Conservation (phyloP, 2,888 invertebrate genomes). For the Pseudanteris insignis region DNA sequence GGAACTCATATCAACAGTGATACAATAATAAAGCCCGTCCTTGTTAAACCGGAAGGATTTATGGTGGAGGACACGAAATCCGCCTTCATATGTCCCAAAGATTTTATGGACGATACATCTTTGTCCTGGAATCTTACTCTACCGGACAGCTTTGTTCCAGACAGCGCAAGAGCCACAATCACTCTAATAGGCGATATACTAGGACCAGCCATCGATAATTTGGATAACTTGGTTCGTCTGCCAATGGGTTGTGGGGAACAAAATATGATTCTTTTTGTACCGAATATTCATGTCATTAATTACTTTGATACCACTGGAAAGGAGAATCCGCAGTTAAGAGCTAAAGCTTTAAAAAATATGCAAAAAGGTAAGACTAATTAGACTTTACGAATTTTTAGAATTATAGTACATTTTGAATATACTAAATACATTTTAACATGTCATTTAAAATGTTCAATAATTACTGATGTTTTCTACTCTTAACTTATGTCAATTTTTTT, state of each 20-base stretch:
- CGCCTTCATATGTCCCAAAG: conserved; percentile 74
- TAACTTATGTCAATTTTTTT: too few species aligned
- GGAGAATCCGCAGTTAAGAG: conserved; percentile 69
- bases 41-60: conserved; percentile 78
- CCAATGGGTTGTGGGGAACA: conserved; percentile 86
- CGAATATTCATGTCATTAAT: conserved; percentile 75
- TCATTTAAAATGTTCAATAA: too few species aligned
- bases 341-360: conserved; percentile 69
- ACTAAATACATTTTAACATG: too few species aligned
- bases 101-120: conserved; percentile 62
- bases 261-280: conserved; percentile 80
- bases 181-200: conserved; percentile 74
- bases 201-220: conserved; percentile 74
- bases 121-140: conserved; percentile 67
- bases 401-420: background rate
- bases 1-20: too few species aligned
- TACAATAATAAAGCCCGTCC: conserved; percentile 72
- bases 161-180: conserved; percentile 73
- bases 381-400: too few species aligned
- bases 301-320: conserved; percentile 70
- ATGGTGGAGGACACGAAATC: conserved; percentile 74
- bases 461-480: too few species aligned
- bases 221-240: conserved; percentile 74
- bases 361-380: conserved; percentile 68
- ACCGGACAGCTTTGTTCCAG: conserved; percentile 70